Base-by-base conservation (phyloP, 1,140 invertebrate species). In the Zophobas morio region DNA sequence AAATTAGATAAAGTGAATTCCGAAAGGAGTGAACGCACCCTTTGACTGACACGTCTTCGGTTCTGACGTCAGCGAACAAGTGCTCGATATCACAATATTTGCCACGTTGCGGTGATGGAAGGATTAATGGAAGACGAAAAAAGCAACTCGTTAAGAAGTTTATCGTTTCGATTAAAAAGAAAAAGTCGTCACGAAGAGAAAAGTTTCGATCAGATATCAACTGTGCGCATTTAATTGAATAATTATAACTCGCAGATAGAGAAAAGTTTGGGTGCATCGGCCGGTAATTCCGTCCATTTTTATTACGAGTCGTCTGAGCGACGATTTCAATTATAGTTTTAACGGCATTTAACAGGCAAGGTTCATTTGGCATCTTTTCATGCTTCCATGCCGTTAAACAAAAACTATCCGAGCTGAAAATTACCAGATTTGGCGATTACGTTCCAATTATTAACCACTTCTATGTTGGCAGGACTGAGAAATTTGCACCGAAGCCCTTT, bases 1-100 rank as follows among this genome's bases (percentile, higher is more conserved):
- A 78, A 78, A 78, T 78, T 78, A 78, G 76, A 78, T 78, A 78
- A 78, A 78, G 76, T 78, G 76, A 78, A 78, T 73, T 78, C 57
- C 76, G 57, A 78, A 78, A 78, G 71, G 76, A 71, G 76, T 74
- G 54, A 73, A 77, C 75, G 72, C 76, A 73, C 42, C 71, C 46
- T 47, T 49, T 66, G 60, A 66, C 60, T 42, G 60, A 66, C 60
- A 66, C 60, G 60, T 66, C 39, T 63, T 39, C 36, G 39, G 42
- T 66, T 40, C 60, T 66, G 60, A 66, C 60, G 60, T 66, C 60
- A 47, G 57, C 57, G 32, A 35, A 33, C 20, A 56, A 20, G 20
- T 20, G 37, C 2, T 32, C 39, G 60, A 66, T 46, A 66, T 66
- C 60, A 66, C 60, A 66, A 46, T 42, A 42, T 66, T 39, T 39